Evolutionary conservation across 2,888 invertebrate genomes (phyloP).

Genomic region (Brachylomia viminalis): DNA sequence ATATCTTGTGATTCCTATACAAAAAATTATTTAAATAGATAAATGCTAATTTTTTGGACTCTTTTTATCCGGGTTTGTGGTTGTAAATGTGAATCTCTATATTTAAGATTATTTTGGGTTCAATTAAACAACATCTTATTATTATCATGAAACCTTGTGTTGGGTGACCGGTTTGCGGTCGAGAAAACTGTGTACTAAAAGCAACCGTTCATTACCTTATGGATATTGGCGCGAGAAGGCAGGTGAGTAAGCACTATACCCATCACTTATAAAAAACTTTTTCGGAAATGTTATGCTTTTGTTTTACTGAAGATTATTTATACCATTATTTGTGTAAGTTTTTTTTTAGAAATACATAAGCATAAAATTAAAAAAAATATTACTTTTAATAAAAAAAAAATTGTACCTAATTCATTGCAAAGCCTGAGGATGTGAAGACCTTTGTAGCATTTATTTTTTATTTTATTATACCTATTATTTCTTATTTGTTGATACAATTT

Average conservation of each 20-base stretch:
- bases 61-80: neutral
- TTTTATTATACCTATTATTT: neutral
- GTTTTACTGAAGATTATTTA: neutral
- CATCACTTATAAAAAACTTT: neutral
- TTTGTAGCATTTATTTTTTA: neutral
- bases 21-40: neutral
- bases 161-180: neutral
- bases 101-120: neutral
- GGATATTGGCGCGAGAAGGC: neutral
- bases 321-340: neutral
- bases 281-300: neutral
- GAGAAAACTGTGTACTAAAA: conserved; percentile 12
- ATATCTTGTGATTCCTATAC: neutral
- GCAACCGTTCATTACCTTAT: conserved; percentile 9
- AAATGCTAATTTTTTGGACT: neutral
- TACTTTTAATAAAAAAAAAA: neutral
- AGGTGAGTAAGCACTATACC: conserved; percentile 21
- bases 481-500: neutral
- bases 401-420: neutral
- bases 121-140: neutral
- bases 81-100: neutral
- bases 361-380: too few species aligned
- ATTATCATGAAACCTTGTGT: conserved; percentile 5
- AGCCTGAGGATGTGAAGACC: neutral
- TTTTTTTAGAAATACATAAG: too few species aligned